Evolutionary conservation across 2,797 vertebrate genomes (phyloP), one percentile per base, ranked within the genome.

Genomic region (Cirrhinus molitorella): DNA sequence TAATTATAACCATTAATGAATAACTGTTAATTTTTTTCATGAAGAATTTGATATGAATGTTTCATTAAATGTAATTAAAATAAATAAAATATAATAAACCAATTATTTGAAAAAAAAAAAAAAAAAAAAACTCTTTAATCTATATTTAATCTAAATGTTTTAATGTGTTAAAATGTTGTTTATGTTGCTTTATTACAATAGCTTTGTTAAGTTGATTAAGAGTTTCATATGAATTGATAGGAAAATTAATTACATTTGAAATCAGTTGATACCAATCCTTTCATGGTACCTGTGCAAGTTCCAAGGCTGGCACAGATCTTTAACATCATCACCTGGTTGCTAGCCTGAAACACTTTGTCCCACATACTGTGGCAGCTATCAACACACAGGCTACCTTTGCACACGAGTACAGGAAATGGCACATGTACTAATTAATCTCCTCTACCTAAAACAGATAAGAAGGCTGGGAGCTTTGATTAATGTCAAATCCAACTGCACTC

Each of bases 401-500:
- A 55, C 70, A 73, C 55, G 28, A 53, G 37, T 55, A 40, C 23
- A 85, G 49, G 23, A 80, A 76, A 43, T 70, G 63, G 59, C 37
- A 80, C 70, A 80, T 76, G 65, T 67, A 85, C 78, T 80, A 67
- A 80, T 80, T 73, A 79, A 79, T 80, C 83, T 80, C 28, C 34
- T 85, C 70, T 34, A 47, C 74, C 73, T 40, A 76, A 79, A 86
- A 63, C 77, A 59, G 71, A 81, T 74, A 49, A 63, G 67, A 74
- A 53, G 59, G 57, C 73, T 76, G 86, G 79, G n/a, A 86, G 68
- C 59, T 79, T 75, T 84, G 84, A 84, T 81, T 82, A 84, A 86
- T 83, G 61, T 84, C 83, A 77, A 77, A 85, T 61, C 83, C 70
- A 63, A 83, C 77, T 83, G 66, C 82, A 63, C 91, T 90, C 89